Conservation (phyloP, 2,888 invertebrate genomes). For the Brachyptera risi region DNA sequence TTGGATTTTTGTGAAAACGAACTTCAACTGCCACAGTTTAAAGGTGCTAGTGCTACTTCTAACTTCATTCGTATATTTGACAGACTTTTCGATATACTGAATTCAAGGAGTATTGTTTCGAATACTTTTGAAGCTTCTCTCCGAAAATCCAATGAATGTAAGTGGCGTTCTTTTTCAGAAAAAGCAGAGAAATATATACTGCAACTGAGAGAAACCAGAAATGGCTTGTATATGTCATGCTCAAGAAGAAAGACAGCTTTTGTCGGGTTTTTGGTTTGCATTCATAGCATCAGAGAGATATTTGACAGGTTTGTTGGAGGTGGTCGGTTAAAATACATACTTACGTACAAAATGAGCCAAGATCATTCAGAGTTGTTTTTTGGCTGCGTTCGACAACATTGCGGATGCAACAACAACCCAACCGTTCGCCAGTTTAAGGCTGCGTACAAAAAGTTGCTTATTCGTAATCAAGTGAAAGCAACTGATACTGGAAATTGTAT, state of each 20-base stretch:
- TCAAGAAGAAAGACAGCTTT: slow-evolving; percentile 17
- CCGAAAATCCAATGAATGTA: neutral
- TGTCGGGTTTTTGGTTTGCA: slow-evolving; percentile 26
- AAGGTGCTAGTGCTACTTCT: slow-evolving; percentile 13
- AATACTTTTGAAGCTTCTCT: slow-evolving; percentile 19
- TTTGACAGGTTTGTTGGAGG: neutral
- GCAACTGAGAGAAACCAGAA: neutral
- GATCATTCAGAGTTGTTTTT: slow-evolving; percentile 32
- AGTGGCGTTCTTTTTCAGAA: slow-evolving; percentile 16
- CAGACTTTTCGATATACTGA: slow-evolving; percentile 25
- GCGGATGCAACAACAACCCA: slow-evolving; percentile 32
- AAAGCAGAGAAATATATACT: slow-evolving; percentile 16
- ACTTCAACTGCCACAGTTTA: slow-evolving; percentile 17
- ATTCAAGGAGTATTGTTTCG: slow-evolving; percentile 21
- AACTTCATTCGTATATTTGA: slow-evolving; percentile 20
- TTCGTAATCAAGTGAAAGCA: neutral
- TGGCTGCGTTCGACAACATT: slow-evolving; percentile 21
- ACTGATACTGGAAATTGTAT: slow-evolving; percentile 15
- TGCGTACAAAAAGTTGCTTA: slow-evolving; percentile 8
- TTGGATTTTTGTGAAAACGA: slow-evolving; percentile 21
- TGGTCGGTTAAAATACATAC: slow-evolving; percentile 10
- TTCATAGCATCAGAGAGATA: slow-evolving; percentile 21
- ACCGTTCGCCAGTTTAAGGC: slow-evolving; percentile 13
- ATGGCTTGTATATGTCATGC: neutral
- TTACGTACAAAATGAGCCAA: slow-evolving; percentile 32